phyloP scores from a whole-genome alignment of 1,140 invertebrate species.

The Drosophila parabipectinata region DNA sequence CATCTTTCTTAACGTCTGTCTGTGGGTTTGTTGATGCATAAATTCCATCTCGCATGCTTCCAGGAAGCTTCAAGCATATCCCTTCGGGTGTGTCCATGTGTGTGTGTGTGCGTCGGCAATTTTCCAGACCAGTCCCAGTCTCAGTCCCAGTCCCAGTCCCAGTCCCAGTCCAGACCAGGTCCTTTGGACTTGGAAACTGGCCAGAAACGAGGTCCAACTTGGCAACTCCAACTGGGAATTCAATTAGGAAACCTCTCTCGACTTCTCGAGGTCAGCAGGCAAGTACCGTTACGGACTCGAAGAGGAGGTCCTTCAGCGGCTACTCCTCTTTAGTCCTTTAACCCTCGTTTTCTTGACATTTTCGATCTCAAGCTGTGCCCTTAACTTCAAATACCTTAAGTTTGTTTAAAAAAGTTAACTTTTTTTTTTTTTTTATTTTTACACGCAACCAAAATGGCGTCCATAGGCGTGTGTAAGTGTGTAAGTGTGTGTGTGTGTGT shows the following conservation, averaged over 20 bases:
- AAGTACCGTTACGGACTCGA: neutral
- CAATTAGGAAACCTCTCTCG: slow-evolving; percentile 36
- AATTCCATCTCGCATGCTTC: slow-evolving; percentile 43
- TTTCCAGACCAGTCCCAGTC: slow-evolving; percentile 14
- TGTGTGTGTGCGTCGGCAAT: slow-evolving; percentile 14
- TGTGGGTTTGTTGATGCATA: slow-evolving; percentile 70
- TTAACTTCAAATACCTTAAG: neutral
- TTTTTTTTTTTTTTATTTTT: slow-evolving; percentile 1
- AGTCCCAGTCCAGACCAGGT: slow-evolving; percentile 9
- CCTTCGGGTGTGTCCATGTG: slow-evolving; percentile 4
- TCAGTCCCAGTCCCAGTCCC: too few relatives aligned
- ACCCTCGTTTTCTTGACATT: slow-evolving; percentile 1
- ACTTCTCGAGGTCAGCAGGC: slow-evolving; percentile 26
- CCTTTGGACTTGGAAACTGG: slow-evolving; percentile 47
- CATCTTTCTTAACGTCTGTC: slow-evolving; percentile 16
- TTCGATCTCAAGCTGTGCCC: slow-evolving; percentile 31
- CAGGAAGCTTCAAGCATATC: neutral
- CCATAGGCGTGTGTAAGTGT: neutral
- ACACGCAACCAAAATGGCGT: slow-evolving; percentile 25
- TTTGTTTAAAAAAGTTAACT: too few relatives aligned
- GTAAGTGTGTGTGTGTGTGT: slow-evolving; percentile 12
- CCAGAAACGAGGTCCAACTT: slow-evolving; percentile 28
- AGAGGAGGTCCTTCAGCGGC: neutral
- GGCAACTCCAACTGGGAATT: slow-evolving; percentile 39
- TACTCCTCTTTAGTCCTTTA: slow-evolving; percentile 4